phyloP scores from a whole-genome alignment of 1,140 invertebrate genomes.

The Solenopsis fugax region DNA sequence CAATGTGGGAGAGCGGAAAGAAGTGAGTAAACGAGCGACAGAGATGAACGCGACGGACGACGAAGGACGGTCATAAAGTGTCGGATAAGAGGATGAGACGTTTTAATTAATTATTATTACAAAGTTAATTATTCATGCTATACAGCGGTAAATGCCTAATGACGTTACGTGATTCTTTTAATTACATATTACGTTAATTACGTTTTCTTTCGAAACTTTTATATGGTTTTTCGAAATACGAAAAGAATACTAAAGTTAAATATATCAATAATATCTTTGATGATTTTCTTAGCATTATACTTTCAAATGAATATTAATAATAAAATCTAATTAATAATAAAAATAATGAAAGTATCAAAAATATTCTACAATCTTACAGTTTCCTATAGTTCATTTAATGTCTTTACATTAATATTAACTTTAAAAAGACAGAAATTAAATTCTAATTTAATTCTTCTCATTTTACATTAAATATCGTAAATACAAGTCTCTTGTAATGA shows the following conservation, averaged over 20 bases:
- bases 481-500: background rate
- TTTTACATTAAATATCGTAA: background rate
- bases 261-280: background rate
- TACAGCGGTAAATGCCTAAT: slow-evolving; percentile 25
- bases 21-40: slow-evolving; percentile 25
- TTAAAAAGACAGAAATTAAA: background rate
- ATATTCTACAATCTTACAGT: background rate
- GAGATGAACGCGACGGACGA: slow-evolving; percentile 11
- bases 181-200: slow-evolving; percentile 34
- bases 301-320: slow-evolving; percentile 4
- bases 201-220: background rate
- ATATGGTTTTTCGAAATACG: background rate
- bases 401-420: background rate
- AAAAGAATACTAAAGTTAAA: background rate
- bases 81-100: slow-evolving; percentile 56
- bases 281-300: background rate
- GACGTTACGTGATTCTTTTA: background rate
- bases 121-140: slow-evolving; percentile 72
- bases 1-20: slow-evolving; percentile 21
- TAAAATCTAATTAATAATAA: slow-evolving; percentile 10
- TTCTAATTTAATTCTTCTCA: background rate
- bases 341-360: background rate
- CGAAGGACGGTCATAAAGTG: slow-evolving; percentile 51
- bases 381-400: background rate
- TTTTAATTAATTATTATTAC: slow-evolving; percentile 76